Base-by-base conservation (phyloP, 2,797 vertebrate genomes). In the Gymnothorax javanicus region DNA sequence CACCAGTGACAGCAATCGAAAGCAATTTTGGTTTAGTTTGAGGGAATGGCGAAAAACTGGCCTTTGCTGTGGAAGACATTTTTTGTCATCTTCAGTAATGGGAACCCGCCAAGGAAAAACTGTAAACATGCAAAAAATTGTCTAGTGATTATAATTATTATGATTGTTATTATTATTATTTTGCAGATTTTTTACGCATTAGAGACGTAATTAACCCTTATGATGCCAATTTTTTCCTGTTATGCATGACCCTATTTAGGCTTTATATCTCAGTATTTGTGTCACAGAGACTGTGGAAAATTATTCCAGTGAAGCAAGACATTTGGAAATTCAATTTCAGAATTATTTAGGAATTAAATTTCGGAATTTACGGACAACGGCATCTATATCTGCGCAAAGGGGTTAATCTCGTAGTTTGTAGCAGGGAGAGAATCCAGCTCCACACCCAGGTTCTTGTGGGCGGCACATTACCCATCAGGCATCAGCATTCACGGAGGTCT, bases 401-500 rank as follows among this genome's bases (percentile, higher is more conserved):
- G n/a, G n/a, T 81, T 81, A 56, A 56, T n/a, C 52, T 9, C 77
- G 25, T 9, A 81, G 85, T 86, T n/a, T 56, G 4, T 17, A 87
- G 84, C 25, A 87, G 85, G 89, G 90, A 90, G 83, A 50, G 87
- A 87, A 89, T 90, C 87, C 89, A 90, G 86, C 88, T 90, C 83
- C 54, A 87, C 86, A 90, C 90, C 88, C 89, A 75, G 54, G 90
- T 89, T 88, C 87, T 88, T 84, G 86, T 84, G 88, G 87, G 87
- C 84, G 85, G 79, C 82, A 88, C 85, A 91, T 92, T 91, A 89
- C 91, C 90, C 90, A 86, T 85, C 52, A 87, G 84, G 83, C 73
- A 89, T 89, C 89, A 89, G 91, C 90, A 91, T 82, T 89, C 88
- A 90, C 85, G 85, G 89, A 92, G 93, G 91, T 91, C 91, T 89